phyloP scores from a whole-genome alignment of 64 coral and sea anemone genomes.

The Actinia equina region DNA sequence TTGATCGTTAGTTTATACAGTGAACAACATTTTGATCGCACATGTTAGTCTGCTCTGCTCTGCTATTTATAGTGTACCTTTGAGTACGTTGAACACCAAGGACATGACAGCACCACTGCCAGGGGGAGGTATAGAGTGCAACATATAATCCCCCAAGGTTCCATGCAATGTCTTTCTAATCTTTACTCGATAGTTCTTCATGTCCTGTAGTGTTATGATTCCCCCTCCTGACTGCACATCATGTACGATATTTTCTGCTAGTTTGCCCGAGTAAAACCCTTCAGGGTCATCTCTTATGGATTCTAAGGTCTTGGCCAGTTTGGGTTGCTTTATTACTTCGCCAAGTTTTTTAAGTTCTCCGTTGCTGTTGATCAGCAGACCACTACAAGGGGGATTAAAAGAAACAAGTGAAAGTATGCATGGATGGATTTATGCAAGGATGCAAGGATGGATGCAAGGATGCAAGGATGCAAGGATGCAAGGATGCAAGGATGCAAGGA shows the following conservation, averaged over 20 bases:
- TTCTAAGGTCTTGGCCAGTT: conserved; percentile 58
- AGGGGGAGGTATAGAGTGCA: conserved; percentile 88
- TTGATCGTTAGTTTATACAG: neutral
- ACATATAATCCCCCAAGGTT: conserved; percentile 55
- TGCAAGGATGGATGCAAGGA: too few species aligned
- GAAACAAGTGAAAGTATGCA: neutral
- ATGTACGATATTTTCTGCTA: conserved; percentile 58
- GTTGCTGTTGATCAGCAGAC: conserved; percentile 62
- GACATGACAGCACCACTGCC: conserved; percentile 85
- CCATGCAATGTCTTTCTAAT: conserved; percentile 54
- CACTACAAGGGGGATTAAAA: conserved; percentile 30
- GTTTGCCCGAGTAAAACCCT: conserved; percentile 37
- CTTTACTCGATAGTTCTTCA: conserved; percentile 89
- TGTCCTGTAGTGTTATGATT: conserved; percentile 63
- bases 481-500: too few species aligned
- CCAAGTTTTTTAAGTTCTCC: conserved; percentile 60
- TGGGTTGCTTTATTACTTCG: conserved; percentile 74
- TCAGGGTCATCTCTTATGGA: conserved; percentile 53
- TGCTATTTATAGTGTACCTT: conserved; percentile 75
- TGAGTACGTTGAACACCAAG: conserved; percentile 91
- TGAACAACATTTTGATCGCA: too few species aligned
- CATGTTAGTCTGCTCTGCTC: too few species aligned
- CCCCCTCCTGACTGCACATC: conserved; percentile 82
- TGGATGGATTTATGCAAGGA: too few species aligned
- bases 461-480: too few species aligned